Evolutionary conservation across 30 jellyfish, hydroid and myxozoan genomes (phyloP).

Genomic region (Turritopsis rubra): DNA sequence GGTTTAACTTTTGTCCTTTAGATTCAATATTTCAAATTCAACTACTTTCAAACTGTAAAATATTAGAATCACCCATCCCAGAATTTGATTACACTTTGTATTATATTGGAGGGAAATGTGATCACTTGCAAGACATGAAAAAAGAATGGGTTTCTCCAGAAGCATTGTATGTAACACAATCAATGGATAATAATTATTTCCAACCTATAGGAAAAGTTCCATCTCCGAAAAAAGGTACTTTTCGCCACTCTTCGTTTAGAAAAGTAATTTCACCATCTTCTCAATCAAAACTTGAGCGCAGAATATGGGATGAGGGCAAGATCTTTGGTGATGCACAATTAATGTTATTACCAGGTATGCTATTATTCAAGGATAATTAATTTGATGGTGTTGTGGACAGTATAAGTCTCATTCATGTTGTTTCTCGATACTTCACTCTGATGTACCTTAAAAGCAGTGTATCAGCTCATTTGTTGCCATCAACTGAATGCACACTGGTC

Average conservation of each 20-base stretch:
- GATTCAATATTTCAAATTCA: not conserved
- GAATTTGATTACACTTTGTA: not conserved
- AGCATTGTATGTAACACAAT: not conserved
- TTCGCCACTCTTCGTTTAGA: no score
- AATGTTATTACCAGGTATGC: constrained; percentile 24
- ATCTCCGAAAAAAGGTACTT: no score
- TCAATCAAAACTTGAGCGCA: not conserved
- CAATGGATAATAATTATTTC: no score
- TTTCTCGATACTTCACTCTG: no score
- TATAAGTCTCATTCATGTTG: not conserved
- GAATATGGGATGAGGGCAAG: constrained; percentile 1
- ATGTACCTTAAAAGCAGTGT: not conserved
- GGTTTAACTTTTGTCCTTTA: not conserved
- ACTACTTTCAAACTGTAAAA: not conserved
- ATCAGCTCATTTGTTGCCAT: not conserved
- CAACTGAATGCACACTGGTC: not conserved
- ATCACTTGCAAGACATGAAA: not conserved
- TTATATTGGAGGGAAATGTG: not conserved
- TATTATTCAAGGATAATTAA: not conserved
- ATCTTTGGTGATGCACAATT: constrained; percentile 8
- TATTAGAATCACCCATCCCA: constrained; percentile 10
- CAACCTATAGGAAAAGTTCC: no score
- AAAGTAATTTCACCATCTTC: constrained; percentile 14
- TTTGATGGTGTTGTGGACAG: not conserved
- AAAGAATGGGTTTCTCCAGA: not conserved